Conservation (phyloP, 2,797 vertebrate genomes). For the Podarcis lilfordi region DNA sequence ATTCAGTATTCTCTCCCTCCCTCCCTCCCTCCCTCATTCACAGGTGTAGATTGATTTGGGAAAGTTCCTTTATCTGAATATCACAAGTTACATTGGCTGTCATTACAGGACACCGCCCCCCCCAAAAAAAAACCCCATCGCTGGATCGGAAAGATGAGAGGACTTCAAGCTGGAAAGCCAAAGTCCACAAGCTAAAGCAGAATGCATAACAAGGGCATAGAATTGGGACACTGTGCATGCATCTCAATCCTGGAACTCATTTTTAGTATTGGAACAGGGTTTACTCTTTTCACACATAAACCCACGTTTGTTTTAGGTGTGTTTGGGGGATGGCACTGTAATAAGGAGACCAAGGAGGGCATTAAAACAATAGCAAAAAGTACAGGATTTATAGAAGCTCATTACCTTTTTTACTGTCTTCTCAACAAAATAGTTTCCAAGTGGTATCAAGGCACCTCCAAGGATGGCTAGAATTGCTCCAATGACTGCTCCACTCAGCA, state of each 20-base stretch:
- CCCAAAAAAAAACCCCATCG: not conserved
- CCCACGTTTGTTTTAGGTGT: not conserved
- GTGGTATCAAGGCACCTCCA: slow-evolving; percentile 87
- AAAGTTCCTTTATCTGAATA: not conserved
- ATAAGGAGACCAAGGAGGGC: too few species aligned
- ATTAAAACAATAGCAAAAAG: not conserved
- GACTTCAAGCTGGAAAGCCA: too few species aligned
- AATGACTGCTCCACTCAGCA: slow-evolving; percentile 82
- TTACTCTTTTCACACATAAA: too few species aligned
- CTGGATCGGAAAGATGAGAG: not conserved
- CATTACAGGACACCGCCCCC: not conserved
- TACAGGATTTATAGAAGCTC: too few species aligned
- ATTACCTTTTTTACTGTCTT: slow-evolving; percentile 86
- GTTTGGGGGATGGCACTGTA: not conserved
- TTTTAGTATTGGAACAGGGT: not conserved
- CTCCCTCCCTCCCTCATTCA: not conserved
- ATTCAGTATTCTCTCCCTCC: not conserved
- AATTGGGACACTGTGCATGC: too few species aligned
- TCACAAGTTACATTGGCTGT: not conserved
- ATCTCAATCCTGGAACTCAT: not conserved
- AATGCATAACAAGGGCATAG: too few species aligned
- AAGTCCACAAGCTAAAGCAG: too few species aligned
- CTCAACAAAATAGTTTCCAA: slow-evolving; percentile 83
- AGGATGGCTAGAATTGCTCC: slow-evolving; percentile 84
- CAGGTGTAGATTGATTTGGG: not conserved